These are phyloP conservation scores for Anabas testudineus DNA, from an alignment of 2,797 vertebrate species.

Conservation along the genomic window DNA sequence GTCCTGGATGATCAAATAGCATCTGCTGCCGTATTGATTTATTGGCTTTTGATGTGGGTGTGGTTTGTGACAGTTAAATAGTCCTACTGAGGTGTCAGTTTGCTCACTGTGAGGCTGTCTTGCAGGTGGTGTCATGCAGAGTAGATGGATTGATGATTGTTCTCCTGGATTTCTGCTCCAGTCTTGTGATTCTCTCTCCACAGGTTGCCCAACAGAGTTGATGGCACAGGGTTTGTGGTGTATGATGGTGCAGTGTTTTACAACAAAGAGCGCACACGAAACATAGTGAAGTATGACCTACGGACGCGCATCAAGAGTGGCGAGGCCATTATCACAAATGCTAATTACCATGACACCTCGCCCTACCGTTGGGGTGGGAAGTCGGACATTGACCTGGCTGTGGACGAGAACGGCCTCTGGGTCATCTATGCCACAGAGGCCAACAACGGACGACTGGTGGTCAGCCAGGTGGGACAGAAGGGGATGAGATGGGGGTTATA, in stretches of 20 bases:
- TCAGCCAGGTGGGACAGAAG: constrained; percentile 90
- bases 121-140: constrained; percentile 46
- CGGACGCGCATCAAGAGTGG: constrained; percentile 96
- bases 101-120: constrained; percentile 43
- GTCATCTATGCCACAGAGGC: constrained; percentile 95
- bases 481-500: constrained; percentile 62
- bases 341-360: constrained; percentile 96
- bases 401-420: constrained; percentile 96
- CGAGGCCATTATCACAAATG: constrained; percentile 93
- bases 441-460: constrained; percentile 93
- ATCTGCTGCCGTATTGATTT: constrained; percentile 71
- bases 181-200: constrained; percentile 40
- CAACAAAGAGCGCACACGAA: constrained; percentile 96
- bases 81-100: constrained; percentile 51
- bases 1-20: constrained; percentile 72
- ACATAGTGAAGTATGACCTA: constrained; percentile 95
- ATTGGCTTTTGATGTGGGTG: constrained; percentile 67
- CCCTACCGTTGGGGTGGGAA: constrained; percentile 97
- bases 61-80: constrained; percentile 42
- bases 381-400: constrained; percentile 94
- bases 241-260: constrained; percentile 97
- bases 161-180: constrained; percentile 17
- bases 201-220: constrained; percentile 93
- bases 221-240: constrained; percentile 95
- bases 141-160: constrained; percentile 41